Evolutionary conservation across 2,113 vertebrate species (phyloP).

Genomic region (Oceanodroma tethys): DNA sequence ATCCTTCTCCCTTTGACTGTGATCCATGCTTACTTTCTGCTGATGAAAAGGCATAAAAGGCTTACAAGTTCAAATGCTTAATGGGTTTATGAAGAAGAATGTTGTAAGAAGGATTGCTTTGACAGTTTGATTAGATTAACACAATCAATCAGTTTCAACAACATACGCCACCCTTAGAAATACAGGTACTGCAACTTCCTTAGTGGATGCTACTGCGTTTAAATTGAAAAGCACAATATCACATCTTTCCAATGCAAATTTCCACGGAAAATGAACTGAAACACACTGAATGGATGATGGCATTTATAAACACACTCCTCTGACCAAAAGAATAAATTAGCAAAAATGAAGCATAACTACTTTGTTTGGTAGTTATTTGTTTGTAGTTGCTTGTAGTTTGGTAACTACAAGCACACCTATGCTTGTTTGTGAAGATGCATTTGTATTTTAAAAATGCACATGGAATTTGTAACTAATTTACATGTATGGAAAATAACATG

Average conservation of each 20-base stretch:
- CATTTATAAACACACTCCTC: neutral
- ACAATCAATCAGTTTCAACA: neutral
- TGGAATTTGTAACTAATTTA: neutral
- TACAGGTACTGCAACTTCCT: neutral
- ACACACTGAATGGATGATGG: neutral
- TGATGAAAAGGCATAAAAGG: neutral
- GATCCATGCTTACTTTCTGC: neutral
- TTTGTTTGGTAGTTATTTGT: too few species aligned
- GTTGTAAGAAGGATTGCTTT: neutral
- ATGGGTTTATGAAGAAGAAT: constrained; percentile 33
- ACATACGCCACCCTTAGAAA: neutral
- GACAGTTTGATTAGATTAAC: constrained; percentile 34
- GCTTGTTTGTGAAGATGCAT: neutral
- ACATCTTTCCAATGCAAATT: neutral
- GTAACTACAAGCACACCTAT: too few species aligned
- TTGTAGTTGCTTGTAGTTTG: too few species aligned
- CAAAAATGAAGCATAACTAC: neutral
- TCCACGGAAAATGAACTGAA: neutral
- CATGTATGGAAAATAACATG: neutral
- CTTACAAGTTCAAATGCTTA: constrained; percentile 14
- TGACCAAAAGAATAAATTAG: neutral
- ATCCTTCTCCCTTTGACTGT: neutral
- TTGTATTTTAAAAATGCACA: neutral
- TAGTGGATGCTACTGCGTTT: neutral
- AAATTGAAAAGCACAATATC: neutral